Conservation (phyloP, 1,140 invertebrate species). For the Condylostylus longicornis region DNA sequence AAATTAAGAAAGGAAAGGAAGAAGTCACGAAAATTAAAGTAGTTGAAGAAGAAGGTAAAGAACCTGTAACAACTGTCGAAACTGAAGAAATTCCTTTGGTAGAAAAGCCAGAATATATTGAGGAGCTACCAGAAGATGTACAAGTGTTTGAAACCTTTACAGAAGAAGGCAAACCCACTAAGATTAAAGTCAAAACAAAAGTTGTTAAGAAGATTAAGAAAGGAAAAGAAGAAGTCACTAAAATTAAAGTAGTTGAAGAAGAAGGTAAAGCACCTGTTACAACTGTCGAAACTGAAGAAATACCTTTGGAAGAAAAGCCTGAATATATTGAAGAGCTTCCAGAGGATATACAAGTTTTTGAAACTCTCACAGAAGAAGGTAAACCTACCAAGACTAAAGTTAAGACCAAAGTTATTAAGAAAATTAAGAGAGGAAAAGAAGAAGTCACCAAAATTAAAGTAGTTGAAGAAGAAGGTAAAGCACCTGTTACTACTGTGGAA, state of each 20-base stretch:
- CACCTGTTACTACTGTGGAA: slow-evolving; percentile 16
- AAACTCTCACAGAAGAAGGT: slow-evolving; percentile 9
- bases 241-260: slow-evolving; percentile 21
- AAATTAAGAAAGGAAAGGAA: slow-evolving; percentile 8
- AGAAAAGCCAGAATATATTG: slow-evolving; percentile 4
- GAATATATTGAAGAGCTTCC: slow-evolving; percentile 11
- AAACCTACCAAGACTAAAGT: slow-evolving; percentile 14
- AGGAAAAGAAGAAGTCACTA: slow-evolving; percentile 14
- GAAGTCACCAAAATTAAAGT: slow-evolving; percentile 17
- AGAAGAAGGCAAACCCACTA: slow-evolving; percentile 13
- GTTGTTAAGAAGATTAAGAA: slow-evolving; percentile 13
- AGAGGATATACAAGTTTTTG: slow-evolving; percentile 1
- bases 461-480: slow-evolving; percentile 20
- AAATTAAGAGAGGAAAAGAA: slow-evolving; percentile 8
- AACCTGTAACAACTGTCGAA: slow-evolving; percentile 16
- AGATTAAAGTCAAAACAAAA: slow-evolving; percentile 18
- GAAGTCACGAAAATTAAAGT: slow-evolving; percentile 17
- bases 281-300: slow-evolving; percentile 16
- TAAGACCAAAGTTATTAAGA: slow-evolving; percentile 17
- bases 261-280: slow-evolving; percentile 18
- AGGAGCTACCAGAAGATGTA: slow-evolving; percentile 9
- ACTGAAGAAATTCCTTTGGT: slow-evolving; percentile 10
- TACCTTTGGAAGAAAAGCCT: slow-evolving; percentile 5
- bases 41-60: slow-evolving; percentile 20
- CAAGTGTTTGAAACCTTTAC: slow-evolving; percentile 6